phyloP scores from a whole-genome alignment of 2,113 vertebrate species.

The Paratilapia polleni region DNA sequence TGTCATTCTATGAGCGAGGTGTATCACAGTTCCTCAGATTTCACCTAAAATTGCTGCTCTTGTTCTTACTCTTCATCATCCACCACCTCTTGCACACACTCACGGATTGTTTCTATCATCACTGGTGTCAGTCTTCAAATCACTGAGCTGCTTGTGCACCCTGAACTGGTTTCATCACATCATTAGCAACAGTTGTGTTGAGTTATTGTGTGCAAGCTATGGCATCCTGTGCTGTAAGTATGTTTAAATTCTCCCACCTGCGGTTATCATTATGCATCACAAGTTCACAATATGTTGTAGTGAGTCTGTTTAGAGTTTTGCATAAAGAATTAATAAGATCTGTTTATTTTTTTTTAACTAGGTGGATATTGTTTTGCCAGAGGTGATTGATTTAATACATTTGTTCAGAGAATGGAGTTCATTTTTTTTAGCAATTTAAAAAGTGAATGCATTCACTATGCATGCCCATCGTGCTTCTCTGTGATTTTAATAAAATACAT shows the following conservation, averaged over 20 bases:
- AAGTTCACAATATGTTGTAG: not conserved
- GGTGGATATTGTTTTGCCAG: not conserved
- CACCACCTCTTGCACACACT: not conserved
- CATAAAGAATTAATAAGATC: not conserved
- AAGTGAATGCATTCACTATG: not conserved
- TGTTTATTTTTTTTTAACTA: not conserved
- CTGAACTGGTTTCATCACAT: not conserved
- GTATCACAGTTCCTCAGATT: not conserved
- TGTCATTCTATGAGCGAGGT: not conserved
- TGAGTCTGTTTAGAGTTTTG: not conserved
- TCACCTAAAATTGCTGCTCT: conserved; percentile 3
- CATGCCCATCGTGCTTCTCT: not conserved
- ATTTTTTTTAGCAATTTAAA: not conserved
- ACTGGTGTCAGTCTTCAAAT: not conserved
- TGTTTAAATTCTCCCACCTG: not conserved
- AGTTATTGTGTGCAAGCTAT: not conserved
- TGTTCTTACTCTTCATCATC: conserved; percentile 1
- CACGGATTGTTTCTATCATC: not conserved
- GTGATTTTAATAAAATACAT: not conserved
- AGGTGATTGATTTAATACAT: not conserved
- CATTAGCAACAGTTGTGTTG: not conserved
- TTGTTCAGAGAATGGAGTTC: not conserved
- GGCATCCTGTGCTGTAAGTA: not conserved
- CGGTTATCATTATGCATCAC: not conserved
- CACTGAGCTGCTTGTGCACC: not conserved